Percentiles rank a stretch among this genome's conserved stretches.
phyloP scores from a whole-genome alignment of 2,113 vertebrate species.

The Suricata suricatta region DNA sequence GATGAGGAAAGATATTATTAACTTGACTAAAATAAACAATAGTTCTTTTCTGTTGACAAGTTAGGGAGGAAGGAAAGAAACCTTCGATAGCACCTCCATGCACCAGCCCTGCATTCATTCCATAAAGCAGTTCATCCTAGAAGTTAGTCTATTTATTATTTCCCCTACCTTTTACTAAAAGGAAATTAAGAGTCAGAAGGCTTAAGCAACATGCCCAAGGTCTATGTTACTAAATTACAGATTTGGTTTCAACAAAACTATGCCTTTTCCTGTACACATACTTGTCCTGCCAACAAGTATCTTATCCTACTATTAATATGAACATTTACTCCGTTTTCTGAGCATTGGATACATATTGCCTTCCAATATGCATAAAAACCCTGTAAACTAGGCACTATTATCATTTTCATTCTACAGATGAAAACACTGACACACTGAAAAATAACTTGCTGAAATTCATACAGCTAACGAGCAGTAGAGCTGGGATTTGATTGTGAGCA shows the following conservation, averaged over 20 bases:
- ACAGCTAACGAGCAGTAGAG: neutral
- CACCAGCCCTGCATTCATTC: neutral
- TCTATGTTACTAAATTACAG: neutral
- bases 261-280: slow-evolving; percentile 12
- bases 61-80: neutral
- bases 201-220: slow-evolving; percentile 6
- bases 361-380: neutral
- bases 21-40: slow-evolving; percentile 40
- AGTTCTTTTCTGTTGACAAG: neutral
- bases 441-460: slow-evolving; percentile 14
- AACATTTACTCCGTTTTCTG: neutral
- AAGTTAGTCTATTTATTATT: slow-evolving; percentile 19
- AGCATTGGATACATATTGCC: neutral
- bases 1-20: neutral
- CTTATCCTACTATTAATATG: neutral
- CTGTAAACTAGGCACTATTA: neutral
- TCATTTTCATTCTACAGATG: slow-evolving; percentile 36
- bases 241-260: slow-evolving; percentile 9
- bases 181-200: neutral
- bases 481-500: neutral
- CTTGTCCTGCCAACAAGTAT: neutral
- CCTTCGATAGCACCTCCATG: neutral
- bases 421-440: slow-evolving; percentile 12
- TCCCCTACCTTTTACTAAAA: neutral
- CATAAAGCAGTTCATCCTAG: neutral